Percentiles rank a stretch among this genome's conserved stretches.
phyloP scores from a whole-genome alignment of 2,113 vertebrate genomes.

The Semnornis frantzii region DNA sequence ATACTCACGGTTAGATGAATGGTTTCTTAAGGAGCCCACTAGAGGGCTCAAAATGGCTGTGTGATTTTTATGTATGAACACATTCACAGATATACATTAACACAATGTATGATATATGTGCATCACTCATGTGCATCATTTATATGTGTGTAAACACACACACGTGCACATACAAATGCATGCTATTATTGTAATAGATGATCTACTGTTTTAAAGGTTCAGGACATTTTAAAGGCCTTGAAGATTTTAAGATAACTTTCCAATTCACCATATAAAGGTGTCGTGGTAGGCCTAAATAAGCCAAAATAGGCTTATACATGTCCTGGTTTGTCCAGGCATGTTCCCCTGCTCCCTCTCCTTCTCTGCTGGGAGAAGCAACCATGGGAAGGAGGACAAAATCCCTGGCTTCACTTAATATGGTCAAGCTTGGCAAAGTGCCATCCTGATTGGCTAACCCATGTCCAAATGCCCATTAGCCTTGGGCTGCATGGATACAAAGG shows the following conservation, averaged over 20 bases:
- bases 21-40: constrained; percentile 2
- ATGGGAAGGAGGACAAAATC: too few species aligned
- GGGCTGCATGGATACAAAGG: too few species aligned
- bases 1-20: neutral
- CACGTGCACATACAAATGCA: neutral
- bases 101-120: neutral
- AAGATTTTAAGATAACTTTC: neutral
- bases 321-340: too few species aligned
- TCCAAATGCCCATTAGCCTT: too few species aligned
- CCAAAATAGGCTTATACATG: too few species aligned
- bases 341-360: too few species aligned
- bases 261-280: neutral
- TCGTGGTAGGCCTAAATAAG: too few species aligned
- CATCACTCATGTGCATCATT: neutral
- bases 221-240: neutral
- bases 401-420: too few species aligned
- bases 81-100: neutral
- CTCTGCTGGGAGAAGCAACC: too few species aligned
- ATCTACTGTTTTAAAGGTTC: neutral
- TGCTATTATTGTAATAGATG: neutral
- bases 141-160: neutral
- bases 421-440: too few species aligned
- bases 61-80: neutral
- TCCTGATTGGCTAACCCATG: too few species aligned
- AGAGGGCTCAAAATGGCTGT: constrained; percentile 61